Evolutionary conservation across 2,888 invertebrate genomes (phyloP), one percentile per base, ranked within the genome.

Genomic region (Mythimna vitellina): DNA sequence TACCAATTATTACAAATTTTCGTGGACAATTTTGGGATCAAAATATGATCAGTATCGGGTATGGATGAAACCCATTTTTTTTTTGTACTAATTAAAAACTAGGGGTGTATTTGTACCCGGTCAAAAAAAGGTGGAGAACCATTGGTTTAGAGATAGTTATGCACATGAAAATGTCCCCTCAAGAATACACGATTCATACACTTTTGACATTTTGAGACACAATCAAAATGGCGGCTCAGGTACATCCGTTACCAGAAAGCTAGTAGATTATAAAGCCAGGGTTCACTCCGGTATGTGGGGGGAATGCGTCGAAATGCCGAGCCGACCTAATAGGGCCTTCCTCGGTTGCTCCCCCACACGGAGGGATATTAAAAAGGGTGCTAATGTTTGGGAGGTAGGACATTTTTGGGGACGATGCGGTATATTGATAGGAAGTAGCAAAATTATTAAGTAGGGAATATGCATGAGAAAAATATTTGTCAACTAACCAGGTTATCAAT

Each of bases 291-390:
- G 70, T 82, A 86, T 84, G 65, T 71, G 63, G 81, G 84, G 83
- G 73, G 65, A 73, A 65, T 63, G 65, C 53, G 66, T 72, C 76
- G 81, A 89, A 90, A 89, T 87, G 82, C 81, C 86, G 73, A 64
- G 65, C 73, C 76, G 74, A 78, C 68, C 80, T 82, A 82, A 87
- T 89, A 89, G 88, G 86, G 86, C 85, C 88, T 86, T 84, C 80
- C 80, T 76, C 86, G 22, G 22, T 85, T 84, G 80, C 80, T 76
- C 85, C 84, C 85, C 58, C 87, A 89, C 90, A 87, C 82, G 78
- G 83, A 86, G 87, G 86, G 89, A 91, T 92, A 92, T 92, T 92
- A 92, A 92, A 92, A 92, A 91, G 91, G 92, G 92, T 88, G 89
- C 86, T 82, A 87, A 87, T 87, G 82, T 64, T 61, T 25, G 7